These are phyloP conservation scores for Leptothorax acervorum DNA, from an alignment of 2,888 invertebrate species.

Conservation along the genomic window DNA sequence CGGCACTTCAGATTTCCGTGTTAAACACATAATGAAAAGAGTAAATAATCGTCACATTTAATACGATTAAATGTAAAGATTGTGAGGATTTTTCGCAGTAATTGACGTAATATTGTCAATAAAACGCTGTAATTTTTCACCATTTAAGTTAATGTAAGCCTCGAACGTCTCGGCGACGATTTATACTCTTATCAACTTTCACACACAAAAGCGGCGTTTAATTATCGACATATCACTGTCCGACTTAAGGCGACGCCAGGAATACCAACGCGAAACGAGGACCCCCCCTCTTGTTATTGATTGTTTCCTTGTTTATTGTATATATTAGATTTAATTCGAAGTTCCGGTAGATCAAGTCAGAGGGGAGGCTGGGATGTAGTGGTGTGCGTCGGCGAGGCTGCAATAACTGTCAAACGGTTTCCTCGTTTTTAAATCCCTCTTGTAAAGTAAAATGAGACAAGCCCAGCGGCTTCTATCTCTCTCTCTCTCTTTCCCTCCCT, in stretches of 20 bases:
- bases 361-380: slow-evolving; percentile 43
- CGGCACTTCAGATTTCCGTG: not conserved
- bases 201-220: slow-evolving; percentile 74
- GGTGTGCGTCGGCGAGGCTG: slow-evolving; percentile 67
- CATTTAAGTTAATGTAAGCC: slow-evolving; percentile 67
- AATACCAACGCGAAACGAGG: slow-evolving; percentile 59
- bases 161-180: slow-evolving; percentile 32
- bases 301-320: slow-evolving; percentile 85
- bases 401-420: slow-evolving; percentile 85
- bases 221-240: slow-evolving; percentile 81
- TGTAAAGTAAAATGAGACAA: slow-evolving; percentile 85
- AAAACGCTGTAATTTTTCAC: slow-evolving; percentile 74
- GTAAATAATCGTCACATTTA: not conserved
- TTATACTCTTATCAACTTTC: slow-evolving; percentile 46
- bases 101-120: slow-evolving; percentile 57
- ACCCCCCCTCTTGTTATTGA: slow-evolving; percentile 79
- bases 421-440: slow-evolving; percentile 85
- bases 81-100: slow-evolving; percentile 58
- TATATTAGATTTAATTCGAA: slow-evolving; percentile 85
- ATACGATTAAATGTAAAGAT: slow-evolving; percentile 17
- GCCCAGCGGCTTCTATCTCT: slow-evolving; percentile 60
- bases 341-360: slow-evolving; percentile 57
- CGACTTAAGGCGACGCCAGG: slow-evolving; percentile 45
- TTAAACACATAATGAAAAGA: not conserved
- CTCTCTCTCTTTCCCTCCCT: slow-evolving; percentile 8